These are phyloP conservation scores for Gerris buenoi DNA, from an alignment of 1,140 invertebrate species.

Conservation along the genomic window DNA sequence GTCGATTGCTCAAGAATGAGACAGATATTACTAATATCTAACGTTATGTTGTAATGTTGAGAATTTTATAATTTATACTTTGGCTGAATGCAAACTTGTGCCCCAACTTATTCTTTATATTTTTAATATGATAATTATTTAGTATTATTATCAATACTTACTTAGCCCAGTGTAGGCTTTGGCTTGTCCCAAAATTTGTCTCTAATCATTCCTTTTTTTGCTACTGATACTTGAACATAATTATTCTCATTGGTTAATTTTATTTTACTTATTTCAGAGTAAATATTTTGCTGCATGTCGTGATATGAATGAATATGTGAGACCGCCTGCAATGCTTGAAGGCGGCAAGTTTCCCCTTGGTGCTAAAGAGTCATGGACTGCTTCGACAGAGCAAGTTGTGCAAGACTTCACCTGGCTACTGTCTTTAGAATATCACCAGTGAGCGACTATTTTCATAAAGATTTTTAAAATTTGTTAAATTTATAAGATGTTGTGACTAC, in stretches of 20 bases:
- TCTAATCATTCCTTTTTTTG: neutral
- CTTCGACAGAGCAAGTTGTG: conserved; percentile 35
- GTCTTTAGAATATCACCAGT: conserved; percentile 36
- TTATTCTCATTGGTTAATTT: neutral
- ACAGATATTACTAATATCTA: too few species aligned
- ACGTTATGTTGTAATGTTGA: too few species aligned
- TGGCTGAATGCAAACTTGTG: too few species aligned
- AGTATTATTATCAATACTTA: neutral
- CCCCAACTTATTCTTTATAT: too few species aligned
- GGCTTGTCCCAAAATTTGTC: neutral
- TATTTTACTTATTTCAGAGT: conserved; percentile 8
- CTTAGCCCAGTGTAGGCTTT: neutral
- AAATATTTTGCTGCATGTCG: conserved; percentile 8
- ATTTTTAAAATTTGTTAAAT: too few species aligned
- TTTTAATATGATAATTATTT: neutral
- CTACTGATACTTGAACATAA: neutral
- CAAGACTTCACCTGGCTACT: conserved; percentile 41
- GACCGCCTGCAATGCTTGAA: conserved; percentile 6
- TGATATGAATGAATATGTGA: conserved; percentile 5
- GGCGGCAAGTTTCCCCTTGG: conserved; percentile 20
- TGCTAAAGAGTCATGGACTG: conserved; percentile 40
- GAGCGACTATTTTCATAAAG: too few species aligned
- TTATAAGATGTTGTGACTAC: too few species aligned
- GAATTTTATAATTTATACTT: too few species aligned
- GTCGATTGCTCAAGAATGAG: too few species aligned